These are phyloP conservation scores for Tursiops truncatus DNA, from an alignment of 2,113 vertebrate genomes.

Conservation along the genomic window DNA sequence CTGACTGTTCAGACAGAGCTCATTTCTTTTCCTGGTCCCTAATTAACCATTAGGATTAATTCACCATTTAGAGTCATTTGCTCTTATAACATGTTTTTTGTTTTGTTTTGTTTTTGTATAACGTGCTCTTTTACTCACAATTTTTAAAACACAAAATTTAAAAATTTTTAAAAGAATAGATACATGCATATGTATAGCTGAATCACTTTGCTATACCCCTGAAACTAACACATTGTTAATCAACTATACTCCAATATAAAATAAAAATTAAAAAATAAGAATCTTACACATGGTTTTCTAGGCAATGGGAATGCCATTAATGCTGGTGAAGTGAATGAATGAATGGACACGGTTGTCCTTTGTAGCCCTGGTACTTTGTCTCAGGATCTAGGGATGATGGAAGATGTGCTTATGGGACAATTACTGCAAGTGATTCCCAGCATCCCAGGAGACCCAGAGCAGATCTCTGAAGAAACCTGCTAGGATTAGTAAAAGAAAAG, in stretches of 20 bases:
- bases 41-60: neutral
- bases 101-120: neutral
- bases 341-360: neutral
- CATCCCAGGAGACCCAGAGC: rapidly evolving
- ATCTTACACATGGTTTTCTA: neutral
- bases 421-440: neutral
- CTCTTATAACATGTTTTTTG: neutral
- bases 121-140: neutral
- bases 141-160: neutral
- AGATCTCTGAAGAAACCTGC: neutral
- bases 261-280: neutral
- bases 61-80: neutral
- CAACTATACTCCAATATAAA: neutral
- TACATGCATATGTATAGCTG: neutral
- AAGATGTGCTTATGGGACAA: neutral
- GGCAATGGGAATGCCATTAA: neutral
- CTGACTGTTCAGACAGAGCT: neutral
- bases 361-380: neutral
- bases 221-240: neutral
- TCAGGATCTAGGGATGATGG: neutral
- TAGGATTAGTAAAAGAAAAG: neutral
- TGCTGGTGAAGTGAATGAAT: neutral
- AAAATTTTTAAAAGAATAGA: neutral
- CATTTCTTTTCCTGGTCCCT: neutral
- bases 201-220: neutral